These are phyloP conservation scores for Terebella lapidaria DNA, from an alignment of 2,888 invertebrate species.

Conservation along the genomic window DNA sequence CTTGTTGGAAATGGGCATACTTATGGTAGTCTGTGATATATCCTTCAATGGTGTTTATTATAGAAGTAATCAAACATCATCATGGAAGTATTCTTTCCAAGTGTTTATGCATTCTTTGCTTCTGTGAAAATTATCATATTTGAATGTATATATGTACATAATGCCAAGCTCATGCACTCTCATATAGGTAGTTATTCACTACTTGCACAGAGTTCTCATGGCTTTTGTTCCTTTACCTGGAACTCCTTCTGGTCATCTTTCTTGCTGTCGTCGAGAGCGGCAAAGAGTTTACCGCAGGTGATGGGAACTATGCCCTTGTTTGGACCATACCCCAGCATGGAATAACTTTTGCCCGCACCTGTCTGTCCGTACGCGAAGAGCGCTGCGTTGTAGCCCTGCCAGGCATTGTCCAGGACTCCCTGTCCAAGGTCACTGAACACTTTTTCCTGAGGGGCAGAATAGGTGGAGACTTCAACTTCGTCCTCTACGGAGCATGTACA, in stretches of 20 bases:
- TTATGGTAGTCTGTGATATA: no score
- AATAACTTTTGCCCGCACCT: conserved; percentile 44
- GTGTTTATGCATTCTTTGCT: not conserved
- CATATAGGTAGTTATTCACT: not conserved
- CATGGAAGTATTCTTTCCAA: not conserved
- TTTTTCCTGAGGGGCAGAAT: conserved; percentile 18
- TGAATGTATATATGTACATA: not conserved
- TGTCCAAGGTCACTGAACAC: conserved; percentile 38
- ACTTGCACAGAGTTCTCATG: no score
- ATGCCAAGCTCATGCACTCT: not conserved
- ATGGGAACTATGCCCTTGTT: conserved; percentile 35
- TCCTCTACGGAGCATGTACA: no score
- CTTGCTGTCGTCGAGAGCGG: conserved; percentile 24
- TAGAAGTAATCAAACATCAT: no score
- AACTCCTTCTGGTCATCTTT: conserved; percentile 31
- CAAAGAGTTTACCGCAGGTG: conserved; percentile 26
- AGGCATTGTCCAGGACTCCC: conserved; percentile 42
- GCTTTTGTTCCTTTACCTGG: no score
- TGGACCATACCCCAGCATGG: conserved; percentile 42
- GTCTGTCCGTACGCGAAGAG: conserved; percentile 48
- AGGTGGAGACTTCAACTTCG: not conserved
- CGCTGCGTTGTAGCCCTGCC: conserved; percentile 46
- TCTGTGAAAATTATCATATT: not conserved
- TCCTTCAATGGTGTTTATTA: no score
- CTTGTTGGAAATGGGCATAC: no score